Conservation (phyloP, 2,888 invertebrate species). For the Agrotis exclamationis region DNA sequence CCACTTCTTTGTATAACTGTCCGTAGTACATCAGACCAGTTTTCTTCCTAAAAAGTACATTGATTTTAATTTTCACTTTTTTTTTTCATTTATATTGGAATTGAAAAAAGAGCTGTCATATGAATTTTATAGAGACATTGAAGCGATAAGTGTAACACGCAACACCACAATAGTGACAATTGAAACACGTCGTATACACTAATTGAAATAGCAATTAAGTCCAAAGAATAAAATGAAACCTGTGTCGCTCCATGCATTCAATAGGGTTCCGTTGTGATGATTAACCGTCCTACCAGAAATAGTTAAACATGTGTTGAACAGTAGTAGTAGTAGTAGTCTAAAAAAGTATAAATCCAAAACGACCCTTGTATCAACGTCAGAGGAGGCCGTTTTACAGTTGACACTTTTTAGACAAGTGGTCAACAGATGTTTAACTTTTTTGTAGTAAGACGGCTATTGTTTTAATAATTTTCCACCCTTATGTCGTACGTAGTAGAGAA, state of each 20-base stretch:
- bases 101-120: neutral
- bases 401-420: too few relatives aligned
- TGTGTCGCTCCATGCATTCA: neutral
- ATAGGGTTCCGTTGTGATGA: constrained; percentile 9
- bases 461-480: too few relatives aligned
- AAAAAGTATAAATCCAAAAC: too few relatives aligned
- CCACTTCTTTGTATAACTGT: neutral
- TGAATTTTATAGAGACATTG: neutral
- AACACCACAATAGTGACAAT: constrained; percentile 24
- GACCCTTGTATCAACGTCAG: too few relatives aligned
- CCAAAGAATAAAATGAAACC: constrained; percentile 3
- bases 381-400: too few relatives aligned
- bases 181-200: constrained; percentile 14
- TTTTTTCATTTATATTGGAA: too few relatives aligned
- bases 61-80: neutral
- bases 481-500: too few relatives aligned
- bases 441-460: too few relatives aligned
- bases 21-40: neutral
- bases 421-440: too few relatives aligned
- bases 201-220: constrained; percentile 44
- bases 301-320: too few relatives aligned
- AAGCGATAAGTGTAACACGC: constrained; percentile 17
- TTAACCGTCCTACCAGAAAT: neutral
- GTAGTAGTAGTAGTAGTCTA: too few relatives aligned
- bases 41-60: neutral